Evolutionary conservation across 2,888 invertebrate species (phyloP).

Genomic region (Ectemnius continuus): DNA sequence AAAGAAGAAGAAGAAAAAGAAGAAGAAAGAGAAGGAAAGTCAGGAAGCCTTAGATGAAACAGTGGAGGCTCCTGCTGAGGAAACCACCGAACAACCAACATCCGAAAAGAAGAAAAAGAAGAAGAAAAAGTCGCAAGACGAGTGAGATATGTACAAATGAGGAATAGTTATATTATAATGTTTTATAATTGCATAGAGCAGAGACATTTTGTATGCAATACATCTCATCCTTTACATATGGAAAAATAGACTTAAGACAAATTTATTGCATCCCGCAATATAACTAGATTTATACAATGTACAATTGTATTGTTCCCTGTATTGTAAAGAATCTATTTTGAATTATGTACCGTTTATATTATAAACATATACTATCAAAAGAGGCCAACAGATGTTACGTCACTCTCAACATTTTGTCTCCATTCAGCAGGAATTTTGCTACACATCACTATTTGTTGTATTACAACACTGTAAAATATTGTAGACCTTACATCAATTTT

Average conservation of each 20-base stretch:
- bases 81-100: conserved; percentile 36
- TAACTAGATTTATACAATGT: conserved; percentile 1
- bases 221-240: conserved; percentile 7
- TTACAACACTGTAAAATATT: conserved; percentile 20
- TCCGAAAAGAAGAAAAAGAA: conserved; percentile 62
- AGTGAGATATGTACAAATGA: conserved; percentile 28
- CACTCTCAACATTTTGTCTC: no score
- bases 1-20: conserved; percentile 78
- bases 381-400: no score
- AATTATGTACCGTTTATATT: conserved; percentile 6
- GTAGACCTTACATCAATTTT: conserved; percentile 9
- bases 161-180: not conserved
- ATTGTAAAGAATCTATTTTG: not conserved
- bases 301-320: conserved; percentile 2
- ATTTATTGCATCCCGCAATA: conserved; percentile 8
- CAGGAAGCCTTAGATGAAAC: conserved; percentile 48
- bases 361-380: not conserved
- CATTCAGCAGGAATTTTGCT: not conserved
- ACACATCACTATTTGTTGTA: not conserved
- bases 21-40: conserved; percentile 77
- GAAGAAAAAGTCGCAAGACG: conserved; percentile 68
- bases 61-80: conserved; percentile 40
- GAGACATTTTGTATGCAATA: conserved; percentile 9
- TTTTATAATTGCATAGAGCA: conserved; percentile 10
- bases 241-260: not conserved